phyloP scores from a whole-genome alignment of 2,888 invertebrate species.

The Timema cristinae region DNA sequence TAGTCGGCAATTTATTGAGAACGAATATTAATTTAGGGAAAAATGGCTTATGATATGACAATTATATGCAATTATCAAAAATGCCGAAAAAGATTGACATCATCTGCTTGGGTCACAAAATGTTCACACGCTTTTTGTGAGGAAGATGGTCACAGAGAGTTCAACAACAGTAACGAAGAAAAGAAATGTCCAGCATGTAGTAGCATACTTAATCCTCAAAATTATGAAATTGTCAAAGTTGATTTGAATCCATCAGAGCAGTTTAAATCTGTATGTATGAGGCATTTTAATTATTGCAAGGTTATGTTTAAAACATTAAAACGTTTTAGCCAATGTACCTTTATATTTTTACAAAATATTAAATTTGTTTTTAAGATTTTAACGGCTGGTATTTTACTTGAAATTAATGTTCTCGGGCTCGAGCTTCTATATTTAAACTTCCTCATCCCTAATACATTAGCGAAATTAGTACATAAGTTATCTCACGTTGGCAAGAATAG shows the following conservation, averaged over 20 bases:
- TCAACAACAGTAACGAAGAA: slow-evolving; percentile 7
- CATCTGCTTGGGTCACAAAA: slow-evolving; percentile 42
- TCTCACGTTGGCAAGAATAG: no score
- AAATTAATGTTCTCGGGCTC: no score
- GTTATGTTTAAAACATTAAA: no score
- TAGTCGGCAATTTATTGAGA: background rate
- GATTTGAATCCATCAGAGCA: slow-evolving; percentile 45
- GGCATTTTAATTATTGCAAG: no score
- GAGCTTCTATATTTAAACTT: no score
- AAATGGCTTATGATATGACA: slow-evolving; percentile 36
- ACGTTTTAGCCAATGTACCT: background rate
- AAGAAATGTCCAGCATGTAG: slow-evolving; percentile 37
- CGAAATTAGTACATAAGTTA: no score
- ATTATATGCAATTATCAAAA: slow-evolving; percentile 44
- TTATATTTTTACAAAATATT: no score
- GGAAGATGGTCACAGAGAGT: slow-evolving; percentile 33
- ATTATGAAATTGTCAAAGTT: slow-evolving; percentile 43
- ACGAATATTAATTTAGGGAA: slow-evolving; percentile 25
- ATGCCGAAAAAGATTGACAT: slow-evolving; percentile 41
- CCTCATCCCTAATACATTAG: no score
- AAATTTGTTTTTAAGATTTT: no score
- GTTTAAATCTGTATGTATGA: slow-evolving; percentile 41
- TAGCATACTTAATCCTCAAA: slow-evolving; percentile 37
- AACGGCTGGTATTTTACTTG: no score
- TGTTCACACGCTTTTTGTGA: slow-evolving; percentile 39